phyloP scores from a whole-genome alignment of 2,797 vertebrate genomes.

The Girardinus metallicus region DNA sequence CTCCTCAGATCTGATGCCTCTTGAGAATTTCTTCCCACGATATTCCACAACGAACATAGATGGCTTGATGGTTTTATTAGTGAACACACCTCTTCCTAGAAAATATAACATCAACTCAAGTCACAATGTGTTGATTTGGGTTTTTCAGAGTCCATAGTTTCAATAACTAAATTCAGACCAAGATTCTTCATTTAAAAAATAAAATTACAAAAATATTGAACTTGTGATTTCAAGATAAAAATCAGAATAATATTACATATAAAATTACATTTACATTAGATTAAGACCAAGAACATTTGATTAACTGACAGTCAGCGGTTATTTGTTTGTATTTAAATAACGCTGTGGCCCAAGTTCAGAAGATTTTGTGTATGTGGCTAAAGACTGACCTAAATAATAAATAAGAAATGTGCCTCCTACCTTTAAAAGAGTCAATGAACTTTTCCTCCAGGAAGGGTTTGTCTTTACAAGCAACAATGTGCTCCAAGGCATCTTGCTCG shows the following conservation, averaged over 20 bases:
- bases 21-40: slow-evolving; percentile 26
- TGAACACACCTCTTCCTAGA: slow-evolving; percentile 52
- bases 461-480: slow-evolving; percentile 45
- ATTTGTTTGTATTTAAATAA: neutral
- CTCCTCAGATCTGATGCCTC: neutral
- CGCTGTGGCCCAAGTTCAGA: neutral
- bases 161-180: neutral
- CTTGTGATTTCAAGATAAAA: neutral
- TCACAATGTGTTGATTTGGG: neutral
- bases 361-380: neutral
- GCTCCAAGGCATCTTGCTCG: slow-evolving; percentile 42
- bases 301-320: neutral
- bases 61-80: slow-evolving; percentile 32
- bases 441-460: slow-evolving; percentile 46
- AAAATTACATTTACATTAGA: neutral
- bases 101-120: neutral
- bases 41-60: slow-evolving; percentile 57
- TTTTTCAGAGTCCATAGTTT: neutral
- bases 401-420: slow-evolving; percentile 13
- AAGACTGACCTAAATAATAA: neutral
- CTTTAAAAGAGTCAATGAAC: slow-evolving; percentile 45
- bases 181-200: neutral
- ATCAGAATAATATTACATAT: neutral
- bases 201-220: no score
- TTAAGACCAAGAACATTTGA: neutral